Evolutionary conservation across 2,888 invertebrate species (phyloP), one percentile per base, ranked within the genome.

Genomic region (Lamellibrachia satsuma): DNA sequence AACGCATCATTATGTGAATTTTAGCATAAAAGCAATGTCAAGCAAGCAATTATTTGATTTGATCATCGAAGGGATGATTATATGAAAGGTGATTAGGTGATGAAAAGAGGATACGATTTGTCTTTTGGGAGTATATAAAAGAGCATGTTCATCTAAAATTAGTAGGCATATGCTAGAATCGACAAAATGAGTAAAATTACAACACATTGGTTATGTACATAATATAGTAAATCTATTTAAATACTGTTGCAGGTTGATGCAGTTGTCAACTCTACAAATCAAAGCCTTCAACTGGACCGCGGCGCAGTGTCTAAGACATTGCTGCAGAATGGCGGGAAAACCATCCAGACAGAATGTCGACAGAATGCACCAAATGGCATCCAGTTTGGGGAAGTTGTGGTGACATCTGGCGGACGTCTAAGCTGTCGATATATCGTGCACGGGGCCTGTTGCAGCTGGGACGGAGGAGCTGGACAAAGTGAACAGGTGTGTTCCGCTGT

Each of bases 371-470:
- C 95, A 7, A 92, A 94, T 11, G 95, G 95, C n/a, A 94, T 95
- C 39, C 60, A 94, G 52, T 92, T 93, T 91, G 95, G 95, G 1
- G 94, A 94, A 11, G 93, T 95, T 8, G 95, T 95, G 3, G 93
- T 94, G 4, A 94, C 95, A 8, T 93, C 92, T 90, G 94, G 94
- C 11, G 94, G 95, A 15, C 95, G 94, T 22, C 93, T 95, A 75
- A 93, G 93, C 27, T 95, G 95, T 94, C 93, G 95, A 91, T 92
- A 94, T 92, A 93, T 95, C 51, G 95, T 94, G 91, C 95, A 95
- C 52, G 94, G 94, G 7, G 93, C 94, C 15, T 93, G 95, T 52
- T 93, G 94, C 9, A 51, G 93, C 1, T 95, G 94, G 94, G 93
- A 94, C 52, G 93, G 93, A 52, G 93, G 93, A 52, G 92, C 90